phyloP scores from a whole-genome alignment of 2,888 invertebrate species.

The Strigamia crassipes region DNA sequence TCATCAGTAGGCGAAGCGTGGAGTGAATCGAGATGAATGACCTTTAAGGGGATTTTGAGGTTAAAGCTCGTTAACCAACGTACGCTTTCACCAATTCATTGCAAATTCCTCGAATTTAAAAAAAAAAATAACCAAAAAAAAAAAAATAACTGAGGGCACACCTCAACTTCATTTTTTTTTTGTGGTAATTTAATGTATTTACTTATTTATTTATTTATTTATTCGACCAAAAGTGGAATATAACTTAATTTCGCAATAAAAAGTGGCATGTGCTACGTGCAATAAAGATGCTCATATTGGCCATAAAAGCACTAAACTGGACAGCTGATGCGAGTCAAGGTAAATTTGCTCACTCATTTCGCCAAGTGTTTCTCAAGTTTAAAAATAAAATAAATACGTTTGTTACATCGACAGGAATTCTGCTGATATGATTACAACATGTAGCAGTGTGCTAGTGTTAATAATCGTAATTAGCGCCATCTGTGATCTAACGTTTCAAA shows the following conservation, averaged over 20 bases:
- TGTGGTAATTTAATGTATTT: background rate
- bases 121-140: background rate
- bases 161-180: background rate
- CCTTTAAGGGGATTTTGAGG: slow-evolving; percentile 31
- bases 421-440: background rate
- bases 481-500: background rate
- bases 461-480: background rate
- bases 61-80: slow-evolving; percentile 21
- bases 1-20: slow-evolving; percentile 2
- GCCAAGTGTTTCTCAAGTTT: no score
- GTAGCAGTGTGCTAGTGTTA: background rate
- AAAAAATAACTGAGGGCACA: background rate
- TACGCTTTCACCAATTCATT: slow-evolving; percentile 8
- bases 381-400: no score
- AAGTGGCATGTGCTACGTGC: background rate
- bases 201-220: no score
- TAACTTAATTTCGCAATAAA: no score
- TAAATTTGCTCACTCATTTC: no score
- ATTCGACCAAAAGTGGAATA: no score
- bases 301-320: background rate
- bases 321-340: no score
- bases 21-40: slow-evolving; percentile 20
- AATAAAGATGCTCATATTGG: background rate
- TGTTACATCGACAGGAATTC: no score
- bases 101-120: background rate